A percentile compares a stretch with the other conserved stretches of the same genome.
These are phyloP conservation scores for Luehdorfia chinensis DNA, from an alignment of 1,140 invertebrate species.

Conservation along the genomic window DNA sequence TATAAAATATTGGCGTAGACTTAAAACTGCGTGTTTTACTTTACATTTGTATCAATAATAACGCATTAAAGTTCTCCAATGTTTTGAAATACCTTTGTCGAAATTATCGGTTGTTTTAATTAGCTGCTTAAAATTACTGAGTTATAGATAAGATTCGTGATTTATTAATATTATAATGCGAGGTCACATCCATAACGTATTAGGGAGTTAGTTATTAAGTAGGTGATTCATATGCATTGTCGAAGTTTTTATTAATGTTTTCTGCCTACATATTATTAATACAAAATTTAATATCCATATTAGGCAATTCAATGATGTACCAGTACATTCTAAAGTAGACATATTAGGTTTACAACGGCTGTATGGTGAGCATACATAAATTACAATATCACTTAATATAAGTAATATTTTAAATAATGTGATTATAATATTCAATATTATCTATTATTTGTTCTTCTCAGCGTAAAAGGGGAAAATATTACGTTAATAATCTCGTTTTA, in stretches of 20 bases:
- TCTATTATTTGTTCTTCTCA: no score
- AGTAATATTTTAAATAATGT: neutral
- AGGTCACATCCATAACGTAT: conserved; percentile 21
- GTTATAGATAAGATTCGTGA: conserved; percentile 15
- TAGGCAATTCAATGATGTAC: conserved; percentile 6
- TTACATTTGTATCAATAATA: no score
- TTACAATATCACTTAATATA: no score
- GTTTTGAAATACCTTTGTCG: neutral
- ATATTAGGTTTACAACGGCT: neutral
- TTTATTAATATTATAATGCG: conserved; percentile 16
- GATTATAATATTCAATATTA: neutral
- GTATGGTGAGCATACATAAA: neutral
- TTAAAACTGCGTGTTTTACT: no score
- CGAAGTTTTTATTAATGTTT: conserved; percentile 34
- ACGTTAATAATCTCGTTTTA: no score
- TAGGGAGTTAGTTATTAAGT: conserved; percentile 27
- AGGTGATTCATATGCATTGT: conserved; percentile 42
- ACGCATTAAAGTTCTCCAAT: conserved; percentile 6
- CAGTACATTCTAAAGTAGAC: neutral
- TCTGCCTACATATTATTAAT: conserved; percentile 12
- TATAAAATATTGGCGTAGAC: no score
- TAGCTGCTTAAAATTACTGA: conserved; percentile 9
- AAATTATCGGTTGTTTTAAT: conserved; percentile 13
- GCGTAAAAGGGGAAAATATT: no score
- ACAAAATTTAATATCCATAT: conserved; percentile 11